Percentiles rank a stretch among this genome's conserved stretches.
phyloP scores from a whole-genome alignment of 2,888 invertebrate species.

The Eupsilia transversa region DNA sequence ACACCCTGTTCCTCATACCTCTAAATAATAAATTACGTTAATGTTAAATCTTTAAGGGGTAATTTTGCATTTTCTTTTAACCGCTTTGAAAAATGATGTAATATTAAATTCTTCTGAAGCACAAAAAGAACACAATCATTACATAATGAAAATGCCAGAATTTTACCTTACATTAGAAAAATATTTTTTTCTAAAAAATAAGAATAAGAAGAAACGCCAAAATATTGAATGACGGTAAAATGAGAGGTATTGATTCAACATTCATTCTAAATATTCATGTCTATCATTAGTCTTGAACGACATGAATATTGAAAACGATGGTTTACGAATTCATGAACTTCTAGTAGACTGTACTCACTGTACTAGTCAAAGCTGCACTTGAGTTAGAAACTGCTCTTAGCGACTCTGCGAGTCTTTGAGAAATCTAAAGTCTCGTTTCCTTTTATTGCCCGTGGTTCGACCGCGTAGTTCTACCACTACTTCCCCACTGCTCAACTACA shows the following conservation, averaged over 20 bases:
- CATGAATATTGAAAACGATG: background rate
- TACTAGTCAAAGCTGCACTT: background rate
- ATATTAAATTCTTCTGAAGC: background rate
- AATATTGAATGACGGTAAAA: background rate
- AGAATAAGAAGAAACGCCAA: too few relatives aligned
- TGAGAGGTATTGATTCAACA: background rate
- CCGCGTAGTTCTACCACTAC: too few relatives aligned
- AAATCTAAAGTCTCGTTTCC: background rate
- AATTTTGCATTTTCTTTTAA: background rate
- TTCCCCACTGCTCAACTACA: too few relatives aligned
- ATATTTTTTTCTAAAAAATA: too few relatives aligned
- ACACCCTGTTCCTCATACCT: too few relatives aligned
- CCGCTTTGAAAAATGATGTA: background rate
- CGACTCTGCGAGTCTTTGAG: background rate
- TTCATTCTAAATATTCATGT: background rate
- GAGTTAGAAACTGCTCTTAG: slow-evolving; percentile 1
- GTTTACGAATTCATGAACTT: too few relatives aligned
- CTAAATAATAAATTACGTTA: slow-evolving; percentile 8
- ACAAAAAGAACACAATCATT: background rate
- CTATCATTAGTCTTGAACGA: background rate
- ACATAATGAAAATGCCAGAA: background rate
- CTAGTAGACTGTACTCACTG: too few relatives aligned
- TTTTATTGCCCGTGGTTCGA: too few relatives aligned
- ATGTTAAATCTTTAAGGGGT: background rate
- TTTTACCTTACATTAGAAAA: too few relatives aligned